phyloP scores from a whole-genome alignment of 2,113 vertebrate genomes.

The Dasypus novemcinctus region DNA sequence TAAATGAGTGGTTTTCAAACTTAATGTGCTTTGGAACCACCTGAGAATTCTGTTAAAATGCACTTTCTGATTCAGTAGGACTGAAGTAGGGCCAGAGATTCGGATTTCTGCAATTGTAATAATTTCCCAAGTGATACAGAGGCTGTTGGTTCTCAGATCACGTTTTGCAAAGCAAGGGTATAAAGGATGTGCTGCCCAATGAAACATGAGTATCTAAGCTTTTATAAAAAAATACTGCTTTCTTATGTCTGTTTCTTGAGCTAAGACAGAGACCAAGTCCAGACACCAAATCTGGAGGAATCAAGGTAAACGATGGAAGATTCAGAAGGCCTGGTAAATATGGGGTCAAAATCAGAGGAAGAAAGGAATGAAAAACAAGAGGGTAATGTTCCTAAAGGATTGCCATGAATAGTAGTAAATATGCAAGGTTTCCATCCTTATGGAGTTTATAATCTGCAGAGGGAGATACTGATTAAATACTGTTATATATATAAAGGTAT shows the following conservation, averaged over 20 bases:
- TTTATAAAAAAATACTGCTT: background rate
- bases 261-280: background rate
- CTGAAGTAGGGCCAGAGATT: too few species aligned
- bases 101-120: too few species aligned
- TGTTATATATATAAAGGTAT: background rate
- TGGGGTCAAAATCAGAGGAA: background rate
- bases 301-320: background rate
- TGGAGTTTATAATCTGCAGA: background rate
- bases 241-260: background rate
- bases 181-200: background rate
- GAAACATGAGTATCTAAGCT: background rate
- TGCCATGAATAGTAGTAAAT: background rate
- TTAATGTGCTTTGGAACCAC: too few species aligned
- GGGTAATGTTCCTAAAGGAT: background rate
- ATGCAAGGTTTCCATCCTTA: background rate
- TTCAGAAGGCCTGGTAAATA: background rate
- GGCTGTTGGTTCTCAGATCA: background rate
- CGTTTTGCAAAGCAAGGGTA: background rate
- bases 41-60: too few species aligned
- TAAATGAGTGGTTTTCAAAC: background rate
- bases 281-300: background rate
- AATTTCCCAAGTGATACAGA: too few species aligned
- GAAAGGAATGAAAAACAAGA: background rate
- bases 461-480: background rate
- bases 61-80: too few species aligned